Conservation (phyloP, 35 echinoderm and acorn worm species). For the Apostichopus japonicus region DNA sequence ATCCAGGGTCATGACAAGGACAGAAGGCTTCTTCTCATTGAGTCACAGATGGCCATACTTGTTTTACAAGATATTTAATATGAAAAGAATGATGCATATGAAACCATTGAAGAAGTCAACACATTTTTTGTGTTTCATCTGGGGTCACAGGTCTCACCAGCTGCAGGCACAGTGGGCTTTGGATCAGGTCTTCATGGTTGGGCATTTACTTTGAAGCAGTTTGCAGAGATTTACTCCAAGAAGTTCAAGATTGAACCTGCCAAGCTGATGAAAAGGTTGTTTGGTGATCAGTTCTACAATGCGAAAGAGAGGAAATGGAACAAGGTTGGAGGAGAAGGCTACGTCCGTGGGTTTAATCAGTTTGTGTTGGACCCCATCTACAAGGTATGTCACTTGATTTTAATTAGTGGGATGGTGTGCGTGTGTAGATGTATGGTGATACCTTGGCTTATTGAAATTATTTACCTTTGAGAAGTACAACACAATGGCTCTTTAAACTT, state of each 20-base stretch:
- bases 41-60: neutral
- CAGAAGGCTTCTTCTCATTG: no score
- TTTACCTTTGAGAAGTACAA: no score
- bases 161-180: constrained; percentile 91
- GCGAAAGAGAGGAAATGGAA: constrained; percentile 91
- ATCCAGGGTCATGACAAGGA: no score
- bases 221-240: constrained; percentile 91
- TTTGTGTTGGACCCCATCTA: constrained; percentile 99
- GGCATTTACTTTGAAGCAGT: constrained; percentile 97
- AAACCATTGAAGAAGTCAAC: no score
- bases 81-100: no score
- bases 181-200: constrained; percentile 97
- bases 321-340: constrained; percentile 83
- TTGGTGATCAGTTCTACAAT: constrained; percentile 95
- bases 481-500: no score
- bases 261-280: constrained; percentile 96
- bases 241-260: constrained; percentile 97
- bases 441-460: no score
- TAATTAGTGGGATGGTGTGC: no score
- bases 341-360: constrained; percentile 85
- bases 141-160: constrained; percentile 65
- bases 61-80: neutral
- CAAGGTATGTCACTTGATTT: constrained; percentile 69
- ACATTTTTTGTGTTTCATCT: no score
- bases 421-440: no score